These are phyloP conservation scores for Scyliorhinus canicula DNA, from an alignment of 2,797 vertebrate species.

Conservation along the genomic window DNA sequence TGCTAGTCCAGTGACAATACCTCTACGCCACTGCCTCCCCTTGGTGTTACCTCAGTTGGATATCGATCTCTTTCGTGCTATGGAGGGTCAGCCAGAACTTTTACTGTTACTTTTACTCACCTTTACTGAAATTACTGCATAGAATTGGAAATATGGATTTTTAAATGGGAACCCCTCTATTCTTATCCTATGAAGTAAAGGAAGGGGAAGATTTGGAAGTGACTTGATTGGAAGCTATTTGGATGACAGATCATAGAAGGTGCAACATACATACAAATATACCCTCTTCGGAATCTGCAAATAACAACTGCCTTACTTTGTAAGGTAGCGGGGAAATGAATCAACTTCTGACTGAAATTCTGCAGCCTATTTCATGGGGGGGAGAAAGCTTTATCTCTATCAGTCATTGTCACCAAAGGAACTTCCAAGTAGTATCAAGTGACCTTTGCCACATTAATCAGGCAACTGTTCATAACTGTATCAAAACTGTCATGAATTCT, in stretches of 20 bases:
- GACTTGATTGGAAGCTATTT: not conserved
- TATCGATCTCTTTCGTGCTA: not conserved
- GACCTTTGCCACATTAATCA: not conserved
- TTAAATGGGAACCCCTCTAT: not conserved
- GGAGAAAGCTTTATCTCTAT: not conserved
- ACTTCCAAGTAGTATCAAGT: not conserved
- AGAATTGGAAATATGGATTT: not conserved
- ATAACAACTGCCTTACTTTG: not conserved
- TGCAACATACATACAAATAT: not conserved
- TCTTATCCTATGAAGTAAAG: not conserved
- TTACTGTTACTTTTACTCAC: not conserved
- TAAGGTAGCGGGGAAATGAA: not conserved
- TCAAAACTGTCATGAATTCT: not conserved
- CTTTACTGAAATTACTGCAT: not conserved
- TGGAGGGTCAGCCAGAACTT: not conserved
- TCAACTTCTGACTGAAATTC: not conserved
- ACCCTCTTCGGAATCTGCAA: not conserved
- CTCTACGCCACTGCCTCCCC: too few relatives aligned
- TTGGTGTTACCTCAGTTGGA: not conserved
- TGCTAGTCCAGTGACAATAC: too few relatives aligned
- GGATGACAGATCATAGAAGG: not conserved
- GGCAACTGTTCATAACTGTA: not conserved
- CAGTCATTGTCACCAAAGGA: not conserved
- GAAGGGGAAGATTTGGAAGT: not conserved
- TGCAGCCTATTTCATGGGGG: not conserved